A percentile compares a stretch with the other conserved stretches of the same genome.
Conservation (phyloP, 2,113 vertebrate genomes). For the Tetrao urogallus region DNA sequence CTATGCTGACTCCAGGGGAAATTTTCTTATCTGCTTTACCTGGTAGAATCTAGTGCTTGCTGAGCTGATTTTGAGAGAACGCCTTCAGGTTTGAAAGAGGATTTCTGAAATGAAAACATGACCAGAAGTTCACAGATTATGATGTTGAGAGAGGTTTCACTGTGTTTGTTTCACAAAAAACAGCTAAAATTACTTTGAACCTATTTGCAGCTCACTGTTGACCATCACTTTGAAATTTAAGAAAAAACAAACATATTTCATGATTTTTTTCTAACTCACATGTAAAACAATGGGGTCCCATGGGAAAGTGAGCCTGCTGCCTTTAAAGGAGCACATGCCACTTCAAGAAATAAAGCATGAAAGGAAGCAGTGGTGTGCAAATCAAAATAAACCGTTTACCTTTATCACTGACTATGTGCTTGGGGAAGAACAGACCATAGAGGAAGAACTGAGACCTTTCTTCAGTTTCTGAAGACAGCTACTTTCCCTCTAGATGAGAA, state of each 20-base stretch:
- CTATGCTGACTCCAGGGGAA: neutral
- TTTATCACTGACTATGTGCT: slow-evolving; percentile 15
- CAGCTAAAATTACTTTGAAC: neutral
- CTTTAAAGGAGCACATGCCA: slow-evolving; percentile 15
- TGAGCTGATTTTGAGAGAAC: neutral
- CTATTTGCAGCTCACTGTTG: neutral
- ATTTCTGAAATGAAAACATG: neutral
- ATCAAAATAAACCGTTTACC: slow-evolving; percentile 39
- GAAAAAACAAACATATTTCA: slow-evolving; percentile 18
- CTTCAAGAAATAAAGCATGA: slow-evolving; percentile 12
- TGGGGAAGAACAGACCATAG: slow-evolving; percentile 40
- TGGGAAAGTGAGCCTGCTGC: neutral
- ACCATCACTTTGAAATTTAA: slow-evolving; percentile 32
- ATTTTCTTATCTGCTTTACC: neutral
- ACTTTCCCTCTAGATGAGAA: neutral
- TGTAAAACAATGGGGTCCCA: neutral
- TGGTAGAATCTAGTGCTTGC: neutral
- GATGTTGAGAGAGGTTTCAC: neutral
- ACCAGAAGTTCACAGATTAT: neutral
- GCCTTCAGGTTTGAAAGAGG: neutral
- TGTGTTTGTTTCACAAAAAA: slow-evolving; percentile 4
- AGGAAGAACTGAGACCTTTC: slow-evolving; percentile 36
- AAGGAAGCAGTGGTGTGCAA: slow-evolving; percentile 46
- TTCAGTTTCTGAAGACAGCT: slow-evolving; percentile 12
- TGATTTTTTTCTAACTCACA: neutral